phyloP scores from a whole-genome alignment of 2,797 vertebrate genomes.

The Pelobates cultripes region DNA sequence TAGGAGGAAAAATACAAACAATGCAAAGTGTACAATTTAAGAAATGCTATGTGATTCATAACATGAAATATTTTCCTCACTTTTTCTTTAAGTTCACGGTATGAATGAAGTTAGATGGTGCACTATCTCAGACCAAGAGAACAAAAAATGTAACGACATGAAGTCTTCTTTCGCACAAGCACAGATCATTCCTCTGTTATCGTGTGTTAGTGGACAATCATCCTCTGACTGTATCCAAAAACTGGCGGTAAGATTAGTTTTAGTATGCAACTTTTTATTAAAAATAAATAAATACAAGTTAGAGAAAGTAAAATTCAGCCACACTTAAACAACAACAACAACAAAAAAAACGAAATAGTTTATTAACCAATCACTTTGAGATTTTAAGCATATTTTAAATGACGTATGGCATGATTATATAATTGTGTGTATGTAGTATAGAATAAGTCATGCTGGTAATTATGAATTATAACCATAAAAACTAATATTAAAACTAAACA shows the following conservation, averaged over 20 bases:
- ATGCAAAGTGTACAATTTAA: too few species aligned
- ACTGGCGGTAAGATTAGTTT: conserved; percentile 75
- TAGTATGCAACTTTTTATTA: too few species aligned
- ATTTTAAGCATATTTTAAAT: not conserved
- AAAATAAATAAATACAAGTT: not conserved
- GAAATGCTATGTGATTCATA: too few species aligned
- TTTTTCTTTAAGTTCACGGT: conserved; percentile 65
- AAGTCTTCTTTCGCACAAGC: conserved; percentile 73
- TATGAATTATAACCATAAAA: too few species aligned
- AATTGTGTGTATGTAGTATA: too few species aligned
- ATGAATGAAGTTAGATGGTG: conserved; percentile 84
- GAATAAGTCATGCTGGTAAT: too few species aligned
- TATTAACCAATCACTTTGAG: not conserved
- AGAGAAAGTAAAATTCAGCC: not conserved
- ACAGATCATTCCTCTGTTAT: conserved; percentile 75
- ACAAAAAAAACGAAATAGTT: not conserved
- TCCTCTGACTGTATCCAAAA: conserved; percentile 74
- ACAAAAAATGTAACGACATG: conserved; percentile 85
- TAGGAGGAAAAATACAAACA: too few species aligned
- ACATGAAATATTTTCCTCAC: too few species aligned
- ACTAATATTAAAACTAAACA: too few species aligned
- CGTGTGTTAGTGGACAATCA: conserved; percentile 70
- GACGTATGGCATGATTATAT: not conserved
- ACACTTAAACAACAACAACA: not conserved
- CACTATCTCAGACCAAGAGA: conserved; percentile 78